Evolutionary conservation across 2,888 invertebrate species (phyloP).

Genomic region (Esperia sulphurella): DNA sequence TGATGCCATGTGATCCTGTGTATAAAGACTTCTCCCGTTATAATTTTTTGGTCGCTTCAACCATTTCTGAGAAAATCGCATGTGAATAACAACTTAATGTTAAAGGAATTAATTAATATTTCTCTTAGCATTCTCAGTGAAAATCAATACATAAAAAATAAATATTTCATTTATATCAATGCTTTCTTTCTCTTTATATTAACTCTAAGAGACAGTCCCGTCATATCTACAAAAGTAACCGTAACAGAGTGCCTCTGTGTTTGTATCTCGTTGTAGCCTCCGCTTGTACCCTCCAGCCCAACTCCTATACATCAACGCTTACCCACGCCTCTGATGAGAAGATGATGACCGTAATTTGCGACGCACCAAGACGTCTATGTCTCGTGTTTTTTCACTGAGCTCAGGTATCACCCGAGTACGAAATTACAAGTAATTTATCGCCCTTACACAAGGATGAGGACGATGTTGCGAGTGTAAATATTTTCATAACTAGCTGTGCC

Average conservation of each 20-base stretch:
- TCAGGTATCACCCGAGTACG: constrained; percentile 76
- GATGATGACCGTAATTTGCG: constrained; percentile 79
- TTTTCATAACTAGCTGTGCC: too few species aligned
- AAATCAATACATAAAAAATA: too few species aligned
- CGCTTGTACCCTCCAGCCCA: constrained; percentile 43
- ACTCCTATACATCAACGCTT: constrained; percentile 72
- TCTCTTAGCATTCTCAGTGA: too few species aligned
- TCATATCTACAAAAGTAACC: constrained; percentile 7
- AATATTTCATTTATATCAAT: too few species aligned
- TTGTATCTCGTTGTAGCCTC: constrained; percentile 24
- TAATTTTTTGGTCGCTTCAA: too few species aligned
- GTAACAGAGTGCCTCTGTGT: constrained; percentile 12
- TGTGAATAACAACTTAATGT: too few species aligned
- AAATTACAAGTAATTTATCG: constrained; percentile 78
- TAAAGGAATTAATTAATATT: too few species aligned
- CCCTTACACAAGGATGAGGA: constrained; percentile 53
- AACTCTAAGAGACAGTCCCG: constrained; percentile 9
- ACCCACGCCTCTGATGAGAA: constrained; percentile 77
- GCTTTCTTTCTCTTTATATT: too few species aligned
- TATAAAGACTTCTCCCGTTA: too few species aligned
- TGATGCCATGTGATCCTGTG: too few species aligned
- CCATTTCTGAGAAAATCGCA: too few species aligned
- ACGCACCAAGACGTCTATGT: constrained; percentile 79
- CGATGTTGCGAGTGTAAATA: constrained; percentile 41
- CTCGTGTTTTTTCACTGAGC: constrained; percentile 76